Percentiles rank a stretch among this genome's conserved stretches.
Evolutionary conservation across 2,113 vertebrate species (phyloP).

Genomic region (Silurus meridionalis): DNA sequence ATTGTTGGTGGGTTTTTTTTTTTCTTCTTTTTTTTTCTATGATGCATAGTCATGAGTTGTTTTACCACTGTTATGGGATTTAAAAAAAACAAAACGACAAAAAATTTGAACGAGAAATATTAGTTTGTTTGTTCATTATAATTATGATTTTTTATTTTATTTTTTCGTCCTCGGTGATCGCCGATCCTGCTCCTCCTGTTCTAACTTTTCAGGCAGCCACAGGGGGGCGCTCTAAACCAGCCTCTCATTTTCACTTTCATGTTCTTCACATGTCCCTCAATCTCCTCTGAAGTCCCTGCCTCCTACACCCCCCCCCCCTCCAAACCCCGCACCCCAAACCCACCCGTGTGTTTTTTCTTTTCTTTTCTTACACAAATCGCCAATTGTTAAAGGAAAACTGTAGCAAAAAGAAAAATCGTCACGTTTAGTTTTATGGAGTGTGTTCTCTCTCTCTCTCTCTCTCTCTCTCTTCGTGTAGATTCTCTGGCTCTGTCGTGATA

Average conservation of each 20-base stretch:
- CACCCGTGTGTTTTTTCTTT: not conserved
- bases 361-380: conserved; percentile 46
- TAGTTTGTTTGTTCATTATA: conserved; percentile 33
- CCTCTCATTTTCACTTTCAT: conserved; percentile 52
- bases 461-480: conserved; percentile 52
- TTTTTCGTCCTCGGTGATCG: conserved; percentile 45
- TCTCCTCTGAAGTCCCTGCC: not conserved
- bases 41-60: conserved; percentile 58
- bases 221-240: conserved; percentile 58
- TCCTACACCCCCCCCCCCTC: too few relatives aligned
- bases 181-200: conserved; percentile 59
- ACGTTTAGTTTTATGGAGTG: conserved; percentile 60
- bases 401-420: conserved; percentile 56
- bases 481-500: conserved; percentile 68
- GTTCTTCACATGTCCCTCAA: conserved; percentile 45
- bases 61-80: conserved; percentile 59
- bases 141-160: conserved; percentile 48
- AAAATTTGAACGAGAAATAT: conserved; percentile 28
- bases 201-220: conserved; percentile 63
- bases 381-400: conserved; percentile 54
- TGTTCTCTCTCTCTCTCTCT: conserved; percentile 1
- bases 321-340: not conserved
- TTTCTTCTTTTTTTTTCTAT: conserved; percentile 61
- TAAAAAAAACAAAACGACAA: conserved; percentile 22
- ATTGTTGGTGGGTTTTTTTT: conserved; percentile 67